phyloP scores from a whole-genome alignment of 2,797 vertebrate genomes.

The Meda fulgida region DNA sequence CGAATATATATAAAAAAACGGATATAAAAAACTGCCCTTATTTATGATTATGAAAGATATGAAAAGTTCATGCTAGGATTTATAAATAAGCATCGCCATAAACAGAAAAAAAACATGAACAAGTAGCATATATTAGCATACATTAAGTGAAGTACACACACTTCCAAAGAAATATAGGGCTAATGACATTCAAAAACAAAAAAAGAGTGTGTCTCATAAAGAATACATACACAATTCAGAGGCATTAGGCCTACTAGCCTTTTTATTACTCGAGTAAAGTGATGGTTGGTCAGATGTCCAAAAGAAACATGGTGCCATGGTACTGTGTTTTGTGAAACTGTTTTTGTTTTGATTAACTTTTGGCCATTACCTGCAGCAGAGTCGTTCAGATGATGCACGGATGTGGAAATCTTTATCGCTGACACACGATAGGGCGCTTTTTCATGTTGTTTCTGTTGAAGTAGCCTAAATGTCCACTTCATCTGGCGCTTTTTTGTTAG shows the following conservation, averaged over 20 bases:
- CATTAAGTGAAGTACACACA: neutral
- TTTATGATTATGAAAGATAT: neutral
- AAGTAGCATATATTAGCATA: neutral
- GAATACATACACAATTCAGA: neutral
- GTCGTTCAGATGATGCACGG: neutral
- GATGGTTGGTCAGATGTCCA: neutral
- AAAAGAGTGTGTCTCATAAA: neutral
- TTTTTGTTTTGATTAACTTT: neutral
- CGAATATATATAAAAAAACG: neutral
- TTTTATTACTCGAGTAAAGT: neutral
- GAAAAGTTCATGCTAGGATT: neutral
- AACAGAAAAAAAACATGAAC: neutral
- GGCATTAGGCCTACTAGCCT: neutral
- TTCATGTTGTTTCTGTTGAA: neutral
- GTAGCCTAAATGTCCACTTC: neutral
- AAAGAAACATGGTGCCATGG: neutral
- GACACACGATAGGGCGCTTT: neutral
- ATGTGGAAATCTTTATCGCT: neutral
- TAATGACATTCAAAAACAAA: neutral
- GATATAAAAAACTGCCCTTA: neutral
- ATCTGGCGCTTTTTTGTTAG: no score
- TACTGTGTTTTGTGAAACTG: neutral
- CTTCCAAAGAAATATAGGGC: neutral
- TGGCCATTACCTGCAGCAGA: neutral
- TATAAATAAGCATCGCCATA: slow-evolving; percentile 4